A percentile compares a stretch with the other conserved stretches of the same genome.
Conservation (phyloP, 2,888 invertebrate genomes). For the Hanleya hanleyi region DNA sequence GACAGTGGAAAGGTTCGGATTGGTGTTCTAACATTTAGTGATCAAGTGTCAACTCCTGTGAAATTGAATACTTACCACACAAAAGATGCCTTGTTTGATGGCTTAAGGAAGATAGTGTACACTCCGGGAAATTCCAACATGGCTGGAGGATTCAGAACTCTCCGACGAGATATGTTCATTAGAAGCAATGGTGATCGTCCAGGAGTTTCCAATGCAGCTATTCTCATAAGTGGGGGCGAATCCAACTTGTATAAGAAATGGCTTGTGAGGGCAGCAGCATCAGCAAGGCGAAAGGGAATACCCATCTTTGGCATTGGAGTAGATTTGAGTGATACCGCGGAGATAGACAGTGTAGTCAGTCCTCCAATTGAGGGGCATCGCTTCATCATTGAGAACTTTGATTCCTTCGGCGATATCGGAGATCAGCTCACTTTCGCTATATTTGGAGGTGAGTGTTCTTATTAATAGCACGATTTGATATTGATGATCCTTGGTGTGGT, state of each 20-base stretch:
- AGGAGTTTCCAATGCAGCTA: constrained; percentile 31
- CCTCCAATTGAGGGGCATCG: constrained; percentile 22
- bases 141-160: no score
- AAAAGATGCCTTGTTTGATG: no score
- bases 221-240: constrained; percentile 39
- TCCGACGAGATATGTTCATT: constrained; percentile 29
- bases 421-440: not conserved
- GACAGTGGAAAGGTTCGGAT: no score
- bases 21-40: no score
- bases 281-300: not conserved
- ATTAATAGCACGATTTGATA: no score
- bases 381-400: not conserved
- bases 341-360: constrained; percentile 33
- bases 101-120: no score
- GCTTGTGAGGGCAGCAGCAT: constrained; percentile 23
- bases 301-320: not conserved
- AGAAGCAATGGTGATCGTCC: constrained; percentile 29
- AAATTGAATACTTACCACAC: no score
- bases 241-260: constrained; percentile 32
- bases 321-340: constrained; percentile 12
- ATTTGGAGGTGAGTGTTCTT: constrained; percentile 4
- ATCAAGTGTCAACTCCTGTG: no score
- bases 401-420: not conserved
- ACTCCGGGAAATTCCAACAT: no score
- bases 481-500: no score